Evolutionary conservation across 2,888 invertebrate genomes (phyloP).

Genomic region (Proisotoma minuta): DNA sequence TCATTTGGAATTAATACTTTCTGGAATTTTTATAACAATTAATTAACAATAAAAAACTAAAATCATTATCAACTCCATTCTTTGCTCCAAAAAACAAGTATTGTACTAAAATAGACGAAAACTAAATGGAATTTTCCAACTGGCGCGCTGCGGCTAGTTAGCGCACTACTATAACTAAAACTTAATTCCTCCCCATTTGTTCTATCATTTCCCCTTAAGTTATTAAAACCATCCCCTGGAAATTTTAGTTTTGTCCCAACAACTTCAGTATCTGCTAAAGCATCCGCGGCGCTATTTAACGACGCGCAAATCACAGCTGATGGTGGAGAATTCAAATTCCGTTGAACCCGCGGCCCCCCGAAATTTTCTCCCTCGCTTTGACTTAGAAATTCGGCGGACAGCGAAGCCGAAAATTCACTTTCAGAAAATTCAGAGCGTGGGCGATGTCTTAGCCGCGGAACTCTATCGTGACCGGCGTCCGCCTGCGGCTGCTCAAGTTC

Average conservation of each 20-base stretch:
- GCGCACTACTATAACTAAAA: constrained; percentile 41
- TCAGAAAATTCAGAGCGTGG: neutral
- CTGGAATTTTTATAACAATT: neutral
- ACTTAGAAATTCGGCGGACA: constrained; percentile 34
- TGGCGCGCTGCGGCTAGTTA: constrained; percentile 41
- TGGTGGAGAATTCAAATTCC: constrained; percentile 21
- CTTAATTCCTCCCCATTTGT: constrained; percentile 25
- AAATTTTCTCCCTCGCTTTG: constrained; percentile 4
- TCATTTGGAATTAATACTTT: too few species aligned
- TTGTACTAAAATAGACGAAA: constrained; percentile 34
- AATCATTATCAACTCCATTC: neutral
- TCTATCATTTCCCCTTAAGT: constrained; percentile 10
- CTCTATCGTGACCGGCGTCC: constrained; percentile 23
- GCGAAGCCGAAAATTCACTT: constrained; percentile 25
- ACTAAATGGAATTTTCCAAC: constrained; percentile 41
- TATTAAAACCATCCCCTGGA: constrained; percentile 36
- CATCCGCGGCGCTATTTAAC: constrained; percentile 36
- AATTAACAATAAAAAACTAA: neutral
- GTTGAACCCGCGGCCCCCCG: constrained; percentile 6
- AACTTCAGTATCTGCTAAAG: constrained; percentile 32
- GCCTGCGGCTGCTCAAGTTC: constrained; percentile 29
- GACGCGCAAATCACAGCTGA: constrained; percentile 45
- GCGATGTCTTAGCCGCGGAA: neutral
- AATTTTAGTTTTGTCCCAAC: constrained; percentile 37
- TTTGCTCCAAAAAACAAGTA: constrained; percentile 29